Evolutionary conservation across 2,888 invertebrate genomes (phyloP).

Genomic region (Zygothrica quintamaculata): DNA sequence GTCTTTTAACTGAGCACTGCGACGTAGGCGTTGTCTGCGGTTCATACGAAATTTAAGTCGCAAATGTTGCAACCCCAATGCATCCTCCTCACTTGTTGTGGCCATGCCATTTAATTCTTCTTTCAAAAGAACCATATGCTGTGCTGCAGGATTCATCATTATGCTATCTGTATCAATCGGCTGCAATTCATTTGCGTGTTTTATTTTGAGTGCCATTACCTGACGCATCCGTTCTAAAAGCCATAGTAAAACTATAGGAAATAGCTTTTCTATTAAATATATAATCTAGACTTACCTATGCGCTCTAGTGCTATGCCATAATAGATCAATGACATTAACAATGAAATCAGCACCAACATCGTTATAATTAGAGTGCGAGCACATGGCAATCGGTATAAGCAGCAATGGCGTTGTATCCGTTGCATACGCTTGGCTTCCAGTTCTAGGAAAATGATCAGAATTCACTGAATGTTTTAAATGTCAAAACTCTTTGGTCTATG

Average conservation of each 20-base stretch:
- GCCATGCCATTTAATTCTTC: constrained; percentile 8
- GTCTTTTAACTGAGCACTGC: constrained; percentile 44
- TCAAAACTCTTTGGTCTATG: too few relatives aligned
- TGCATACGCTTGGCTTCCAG: constrained; percentile 56
- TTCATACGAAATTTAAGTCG: constrained; percentile 53
- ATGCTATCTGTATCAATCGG: constrained; percentile 49
- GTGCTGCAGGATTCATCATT: constrained; percentile 35
- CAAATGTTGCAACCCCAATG: constrained; percentile 54
- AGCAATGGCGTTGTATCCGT: constrained; percentile 57
- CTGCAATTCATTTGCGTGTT: constrained; percentile 41
- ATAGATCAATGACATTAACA: constrained; percentile 75
- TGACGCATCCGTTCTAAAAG: constrained; percentile 67
- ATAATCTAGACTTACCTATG: constrained; percentile 57
- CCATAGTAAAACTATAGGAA: too few relatives aligned
- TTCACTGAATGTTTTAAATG: background rate
- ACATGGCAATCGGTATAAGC: constrained; percentile 35
- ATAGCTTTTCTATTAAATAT: too few relatives aligned
- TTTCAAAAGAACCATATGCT: constrained; percentile 33
- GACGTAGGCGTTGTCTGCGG: constrained; percentile 33
- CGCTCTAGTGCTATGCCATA: constrained; percentile 75
- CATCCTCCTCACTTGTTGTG: constrained; percentile 38
- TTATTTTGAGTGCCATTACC: constrained; percentile 57
- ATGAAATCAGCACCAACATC: constrained; percentile 56
- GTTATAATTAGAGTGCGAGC: constrained; percentile 66
- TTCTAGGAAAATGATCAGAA: constrained; percentile 47